Evolutionary conservation across 2,113 vertebrate genomes (phyloP).

Genomic region (Psilopogon haemacephalus): DNA sequence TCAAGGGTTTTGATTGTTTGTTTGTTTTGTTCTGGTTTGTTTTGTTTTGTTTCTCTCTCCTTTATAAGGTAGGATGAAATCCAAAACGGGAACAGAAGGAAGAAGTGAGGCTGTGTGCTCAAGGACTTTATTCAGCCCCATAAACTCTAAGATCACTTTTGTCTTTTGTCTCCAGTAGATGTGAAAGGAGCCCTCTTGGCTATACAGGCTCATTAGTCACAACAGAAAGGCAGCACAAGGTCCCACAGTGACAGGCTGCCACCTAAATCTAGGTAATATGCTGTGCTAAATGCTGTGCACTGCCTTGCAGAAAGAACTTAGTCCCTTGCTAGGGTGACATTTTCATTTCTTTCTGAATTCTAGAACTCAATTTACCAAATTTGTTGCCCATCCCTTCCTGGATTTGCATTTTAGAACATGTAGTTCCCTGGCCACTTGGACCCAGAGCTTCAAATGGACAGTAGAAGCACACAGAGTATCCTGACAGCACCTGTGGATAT

Average conservation of each 20-base stretch:
- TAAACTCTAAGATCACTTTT: conserved; percentile 18
- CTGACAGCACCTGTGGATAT: not conserved
- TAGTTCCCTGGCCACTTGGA: not conserved
- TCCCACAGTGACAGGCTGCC: conserved; percentile 36
- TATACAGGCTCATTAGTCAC: conserved; percentile 31
- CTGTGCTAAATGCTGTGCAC: not conserved
- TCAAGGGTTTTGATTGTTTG: too few relatives aligned
- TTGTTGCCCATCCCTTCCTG: not conserved
- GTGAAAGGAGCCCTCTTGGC: not conserved
- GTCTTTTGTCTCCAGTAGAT: not conserved
- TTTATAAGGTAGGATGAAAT: not conserved
- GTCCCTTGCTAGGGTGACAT: not conserved
- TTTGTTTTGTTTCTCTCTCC: not conserved
- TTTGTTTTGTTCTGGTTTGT: too few relatives aligned
- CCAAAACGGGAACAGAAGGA: not conserved
- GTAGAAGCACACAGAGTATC: not conserved
- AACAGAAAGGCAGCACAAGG: conserved; percentile 24
- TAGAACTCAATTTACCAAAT: not conserved
- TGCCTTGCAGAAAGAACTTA: not conserved
- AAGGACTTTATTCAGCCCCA: not conserved
- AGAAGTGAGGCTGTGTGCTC: not conserved
- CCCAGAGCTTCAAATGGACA: not conserved
- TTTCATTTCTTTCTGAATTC: not conserved
- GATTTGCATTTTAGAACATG: not conserved
- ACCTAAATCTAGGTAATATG: conserved; percentile 52